Percentiles rank a stretch among this genome's conserved stretches.
These are phyloP conservation scores for Scelioninae gen. 1 DNA, from an alignment of 2,888 invertebrate genomes.

Conservation along the genomic window DNA sequence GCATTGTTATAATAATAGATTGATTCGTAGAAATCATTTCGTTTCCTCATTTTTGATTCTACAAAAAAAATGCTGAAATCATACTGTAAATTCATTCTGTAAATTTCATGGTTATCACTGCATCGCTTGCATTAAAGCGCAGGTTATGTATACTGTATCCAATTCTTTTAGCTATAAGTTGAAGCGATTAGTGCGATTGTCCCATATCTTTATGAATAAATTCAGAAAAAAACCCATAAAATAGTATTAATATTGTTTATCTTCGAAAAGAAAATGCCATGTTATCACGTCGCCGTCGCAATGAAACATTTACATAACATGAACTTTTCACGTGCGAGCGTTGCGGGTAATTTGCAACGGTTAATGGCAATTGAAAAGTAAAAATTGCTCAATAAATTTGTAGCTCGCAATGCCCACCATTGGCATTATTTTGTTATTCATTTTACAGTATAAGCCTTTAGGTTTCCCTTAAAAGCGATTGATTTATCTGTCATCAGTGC, in stretches of 20 bases:
- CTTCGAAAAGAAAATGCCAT: conserved; percentile 6
- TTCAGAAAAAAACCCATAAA: neutral
- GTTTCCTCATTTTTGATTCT: too few species aligned
- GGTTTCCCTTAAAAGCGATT: conserved; percentile 24
- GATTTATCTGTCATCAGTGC: conserved; percentile 46
- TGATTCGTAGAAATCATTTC: too few species aligned
- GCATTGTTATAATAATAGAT: too few species aligned
- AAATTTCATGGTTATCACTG: too few species aligned
- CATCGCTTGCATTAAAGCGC: too few species aligned
- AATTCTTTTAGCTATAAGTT: too few species aligned
- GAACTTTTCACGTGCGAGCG: conserved; percentile 16
- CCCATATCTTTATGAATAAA: too few species aligned
- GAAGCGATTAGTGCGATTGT: too few species aligned
- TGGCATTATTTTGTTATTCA: conserved; percentile 33
- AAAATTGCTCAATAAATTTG: conserved; percentile 27
- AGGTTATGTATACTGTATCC: too few species aligned
- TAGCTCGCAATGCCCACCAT: conserved; percentile 20
- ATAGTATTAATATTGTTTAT: conserved; percentile 6
- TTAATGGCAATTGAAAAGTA: conserved; percentile 14
- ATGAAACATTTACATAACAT: conserved; percentile 20
- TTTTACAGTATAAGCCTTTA: neutral
- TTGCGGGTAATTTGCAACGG: neutral
- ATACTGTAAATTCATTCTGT: too few species aligned
- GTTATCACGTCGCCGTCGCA: conserved; percentile 9
- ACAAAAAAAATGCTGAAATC: too few species aligned